phyloP scores from a whole-genome alignment of 2,888 invertebrate species.

The Tetragnatha montana region DNA sequence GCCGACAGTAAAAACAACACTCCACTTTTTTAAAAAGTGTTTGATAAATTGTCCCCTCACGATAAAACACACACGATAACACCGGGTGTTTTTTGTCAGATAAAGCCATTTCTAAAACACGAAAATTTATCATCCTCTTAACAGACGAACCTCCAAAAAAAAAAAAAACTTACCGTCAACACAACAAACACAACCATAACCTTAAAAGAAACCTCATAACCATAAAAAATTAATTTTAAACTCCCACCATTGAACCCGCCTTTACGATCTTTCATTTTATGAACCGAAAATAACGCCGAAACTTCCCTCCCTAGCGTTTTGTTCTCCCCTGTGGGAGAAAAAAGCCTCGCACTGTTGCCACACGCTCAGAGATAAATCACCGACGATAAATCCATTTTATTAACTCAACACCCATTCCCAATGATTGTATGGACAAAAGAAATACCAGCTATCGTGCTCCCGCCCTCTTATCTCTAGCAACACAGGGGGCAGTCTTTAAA shows the following conservation, averaged over 20 bases:
- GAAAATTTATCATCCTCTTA: too few relatives aligned
- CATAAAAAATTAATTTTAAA: background rate
- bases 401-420: slow-evolving; percentile 31
- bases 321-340: background rate
- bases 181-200: too few relatives aligned
- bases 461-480: slow-evolving; percentile 21
- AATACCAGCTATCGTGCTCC: slow-evolving; percentile 26
- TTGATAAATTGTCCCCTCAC: too few relatives aligned
- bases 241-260: background rate
- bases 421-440: background rate
- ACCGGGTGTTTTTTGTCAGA: too few relatives aligned
- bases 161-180: too few relatives aligned
- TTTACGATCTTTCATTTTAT: background rate
- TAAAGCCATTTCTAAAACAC: too few relatives aligned
- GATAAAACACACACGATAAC: too few relatives aligned
- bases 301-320: background rate
- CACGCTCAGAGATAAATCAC: background rate
- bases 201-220: too few relatives aligned
- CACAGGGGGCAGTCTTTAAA: slow-evolving; percentile 43
- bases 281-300: background rate
- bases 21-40: too few relatives aligned
- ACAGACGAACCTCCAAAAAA: too few relatives aligned
- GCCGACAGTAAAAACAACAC: too few relatives aligned
- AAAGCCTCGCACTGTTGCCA: background rate
- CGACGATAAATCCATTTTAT: slow-evolving; percentile 54